Evolutionary conservation across 1,140 invertebrate genomes (phyloP), one percentile per base, ranked within the genome.

Genomic region (Spodoptera frugiperda): DNA sequence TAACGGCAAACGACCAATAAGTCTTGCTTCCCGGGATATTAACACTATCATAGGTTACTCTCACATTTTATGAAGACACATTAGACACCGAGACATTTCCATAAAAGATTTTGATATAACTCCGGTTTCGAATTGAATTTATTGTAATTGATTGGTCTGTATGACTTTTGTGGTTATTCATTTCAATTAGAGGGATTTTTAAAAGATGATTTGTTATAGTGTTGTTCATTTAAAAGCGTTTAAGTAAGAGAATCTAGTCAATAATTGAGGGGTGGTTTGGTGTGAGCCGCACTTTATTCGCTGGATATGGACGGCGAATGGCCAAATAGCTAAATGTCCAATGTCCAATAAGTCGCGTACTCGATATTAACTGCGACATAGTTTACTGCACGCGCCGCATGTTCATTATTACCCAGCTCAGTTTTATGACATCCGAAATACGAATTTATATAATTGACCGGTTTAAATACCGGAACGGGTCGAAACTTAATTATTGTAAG

Each of bases 41-140:
- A 93, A 93, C 90, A 92, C 90, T 92, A 92, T 92, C 89, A 91
- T 91, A 90, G 89, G 88, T 92, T 91, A 87, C 89, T 89, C 87
- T 88, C 84, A 76, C 84, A 87, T 87, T 91, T 91, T 93, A 93
- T 93, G 90, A 92, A 92, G 91, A 93, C 78, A 89, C 81, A 92
- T 90, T 89, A 91, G 84, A 77, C 80, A 81, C 71, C 55, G 82
- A 65, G 80, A 87, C 84, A 87, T 87, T 86, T 83, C 81, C 85
- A 87, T 87, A 89, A 80, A 79, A 72, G 72, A 79, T 73, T 71
- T 74, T 82, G 72, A 81, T 81, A 44, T 75, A 54, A 75, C 30
- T 63, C 15, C 15, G n/a, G 14, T 75, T 63, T 39, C 48, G 48
- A 65, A 53, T 75, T 63, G 48, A 54, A 65, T 75, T 46, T 61